Conservation (phyloP, 2,797 vertebrate species). For the Diceros bicornis region DNA sequence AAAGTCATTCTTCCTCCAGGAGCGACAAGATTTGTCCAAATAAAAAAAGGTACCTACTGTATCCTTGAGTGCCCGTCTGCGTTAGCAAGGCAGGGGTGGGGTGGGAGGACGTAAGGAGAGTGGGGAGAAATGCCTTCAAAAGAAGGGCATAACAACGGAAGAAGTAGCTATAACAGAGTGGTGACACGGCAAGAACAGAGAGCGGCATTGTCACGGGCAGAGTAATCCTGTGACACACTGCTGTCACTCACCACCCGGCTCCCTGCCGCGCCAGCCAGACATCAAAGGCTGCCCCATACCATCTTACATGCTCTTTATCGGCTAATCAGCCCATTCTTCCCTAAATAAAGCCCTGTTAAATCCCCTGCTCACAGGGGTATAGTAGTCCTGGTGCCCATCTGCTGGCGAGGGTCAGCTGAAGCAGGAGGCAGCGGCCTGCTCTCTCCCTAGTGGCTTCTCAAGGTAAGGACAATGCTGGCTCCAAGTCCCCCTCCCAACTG, state of each 20-base stretch:
- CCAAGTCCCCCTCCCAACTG: slow-evolving; percentile 68
- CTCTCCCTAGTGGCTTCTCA: slow-evolving; percentile 88
- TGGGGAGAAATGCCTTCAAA: slow-evolving; percentile 80
- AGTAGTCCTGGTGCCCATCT: slow-evolving; percentile 91
- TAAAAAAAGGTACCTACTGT: slow-evolving; percentile 74
- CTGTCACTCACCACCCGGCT: slow-evolving; percentile 88
- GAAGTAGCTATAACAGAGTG: slow-evolving; percentile 85
- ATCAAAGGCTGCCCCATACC: slow-evolving; percentile 91
- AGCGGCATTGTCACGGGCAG: slow-evolving; percentile 83
- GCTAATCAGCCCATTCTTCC: slow-evolving; percentile 92
- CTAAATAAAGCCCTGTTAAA: slow-evolving; percentile 91
- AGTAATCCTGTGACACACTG: slow-evolving; percentile 91
- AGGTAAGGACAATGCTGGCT: slow-evolving; percentile 87
- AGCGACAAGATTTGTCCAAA: slow-evolving; percentile 79
- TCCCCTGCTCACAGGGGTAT: slow-evolving; percentile 90
- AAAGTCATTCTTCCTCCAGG: slow-evolving; percentile 80
- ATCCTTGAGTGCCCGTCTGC: slow-evolving; percentile 75
- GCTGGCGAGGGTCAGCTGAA: slow-evolving; percentile 89
- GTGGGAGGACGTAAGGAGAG: slow-evolving; percentile 68
- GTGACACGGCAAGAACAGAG: slow-evolving; percentile 89
- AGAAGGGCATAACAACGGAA: slow-evolving; percentile 81
- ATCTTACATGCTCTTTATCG: slow-evolving; percentile 91
- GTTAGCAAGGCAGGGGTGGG: slow-evolving; percentile 73
- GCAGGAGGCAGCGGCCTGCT: slow-evolving; percentile 85
- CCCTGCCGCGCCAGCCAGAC: slow-evolving; percentile 89